Base-by-base conservation (phyloP, 2,113 vertebrate species). In the Cyanoramphus novaezelandiae region DNA sequence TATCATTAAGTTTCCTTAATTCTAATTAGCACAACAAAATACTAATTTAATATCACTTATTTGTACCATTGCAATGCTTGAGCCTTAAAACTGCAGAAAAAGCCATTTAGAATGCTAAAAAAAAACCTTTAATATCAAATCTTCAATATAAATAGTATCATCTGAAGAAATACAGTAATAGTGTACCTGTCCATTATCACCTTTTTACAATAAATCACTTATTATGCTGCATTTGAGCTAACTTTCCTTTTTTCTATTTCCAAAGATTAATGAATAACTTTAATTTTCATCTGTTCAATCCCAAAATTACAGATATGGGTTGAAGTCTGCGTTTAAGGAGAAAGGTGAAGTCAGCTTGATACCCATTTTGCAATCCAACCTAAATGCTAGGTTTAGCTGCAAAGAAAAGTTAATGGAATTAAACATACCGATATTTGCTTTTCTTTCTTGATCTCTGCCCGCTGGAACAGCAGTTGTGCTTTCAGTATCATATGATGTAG, bases 391-490 rank as follows among this genome's bases (percentile, higher is more conserved):
- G 9, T 76, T 90, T 62, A 70, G 3, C 27, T 91, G 83, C 5
- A 49, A 28, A 31, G 23, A 23, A n/a, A 13, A 28, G 13, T 28
- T 55, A 0, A 85, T 24, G 23, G 33, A 72, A 14, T 33, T 21
- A 49, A 63, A 70, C 97, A 37, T 98, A 99, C 99, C 99, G 98
- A 96, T 91, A 55, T 96, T 95, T 89, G 70, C 76, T 79, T 92
- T 97, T 87, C 88, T 93, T 77, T 89, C 95, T 94, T 94, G 90
- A 10, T 89, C 92, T 39, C 81, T 92, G 68, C 71, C 80, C 0
- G 7, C 96, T 52, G 89, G 79, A 12, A 65, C 27, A 75, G 70
- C 59, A 27, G 60, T 9, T 13, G 13, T 35, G 55, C 59, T 52
- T 20, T 97, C 93, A 11, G 14, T 65, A 44, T 19, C 87, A 28